phyloP scores from a whole-genome alignment of 2,113 vertebrate genomes.

The Stercorarius parasiticus region DNA sequence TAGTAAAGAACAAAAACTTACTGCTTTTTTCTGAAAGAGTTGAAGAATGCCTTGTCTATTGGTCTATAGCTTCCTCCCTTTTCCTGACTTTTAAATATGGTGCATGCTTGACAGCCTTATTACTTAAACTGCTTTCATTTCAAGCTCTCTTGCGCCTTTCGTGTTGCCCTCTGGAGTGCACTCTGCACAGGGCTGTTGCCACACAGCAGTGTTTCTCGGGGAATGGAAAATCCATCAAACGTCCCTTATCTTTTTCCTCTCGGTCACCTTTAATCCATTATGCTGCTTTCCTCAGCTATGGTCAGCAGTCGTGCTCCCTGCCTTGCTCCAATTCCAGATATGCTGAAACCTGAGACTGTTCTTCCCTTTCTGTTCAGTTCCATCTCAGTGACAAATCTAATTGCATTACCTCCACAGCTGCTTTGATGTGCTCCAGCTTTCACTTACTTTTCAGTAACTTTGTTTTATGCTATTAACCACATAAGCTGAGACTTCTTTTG shows the following conservation, averaged over 20 bases:
- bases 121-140: neutral
- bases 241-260: neutral
- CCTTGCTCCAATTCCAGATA: neutral
- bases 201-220: neutral
- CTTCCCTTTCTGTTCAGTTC: conserved; percentile 10
- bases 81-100: neutral
- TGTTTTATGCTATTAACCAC: neutral
- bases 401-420: neutral
- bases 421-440: neutral
- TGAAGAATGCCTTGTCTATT: neutral
- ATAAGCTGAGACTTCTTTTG: neutral
- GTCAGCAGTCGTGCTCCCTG: neutral
- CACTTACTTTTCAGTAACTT: neutral
- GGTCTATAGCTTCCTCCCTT: neutral
- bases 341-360: neutral
- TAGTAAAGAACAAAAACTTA: neutral
- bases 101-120: neutral
- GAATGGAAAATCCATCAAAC: neutral
- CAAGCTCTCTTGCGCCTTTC: neutral
- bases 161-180: neutral
- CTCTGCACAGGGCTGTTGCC: neutral
- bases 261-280: neutral
- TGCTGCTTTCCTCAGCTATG: neutral
- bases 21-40: neutral
- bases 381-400: conserved; percentile 21